Evolutionary conservation across 2,888 invertebrate species (phyloP), one percentile per base, ranked within the genome.

Genomic region (Escarpia spicata): DNA sequence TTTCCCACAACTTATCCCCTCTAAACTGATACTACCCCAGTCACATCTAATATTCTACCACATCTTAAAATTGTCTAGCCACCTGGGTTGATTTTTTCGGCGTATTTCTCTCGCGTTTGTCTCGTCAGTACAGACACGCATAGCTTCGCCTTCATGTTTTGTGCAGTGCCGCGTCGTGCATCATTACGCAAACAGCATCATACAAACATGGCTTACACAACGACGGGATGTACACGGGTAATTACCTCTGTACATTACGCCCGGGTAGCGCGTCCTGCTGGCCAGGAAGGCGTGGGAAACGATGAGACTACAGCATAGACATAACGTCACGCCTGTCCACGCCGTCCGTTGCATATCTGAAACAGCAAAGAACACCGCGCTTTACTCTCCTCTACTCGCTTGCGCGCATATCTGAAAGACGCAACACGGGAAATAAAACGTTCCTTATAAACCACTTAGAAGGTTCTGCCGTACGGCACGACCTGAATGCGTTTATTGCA

Each of bases 381-480:
- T 9, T 12, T 52, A 52, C 52, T 15, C 52, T 8, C 52, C 12
- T 26, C 6, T n/a, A 15, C 26, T 75, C 75, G n/a, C 26, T 75
- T 26, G 75, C 75, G 15, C n/a, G 75, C 75, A 26, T 2, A 75
- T 75, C n/a, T 6, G 75, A 75, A 75, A 75, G 75, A 75, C 75
- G 75, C 75, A 6, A 26, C 75, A 75, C 75, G 26, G 19, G n/a
- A 75, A 19, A 75, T 75, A 75, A 75, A 26, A 26, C 75, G 75
- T 75, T 75, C 75, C 75, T 75, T 75, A 75, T 75, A 75, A 75
- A 75, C 75, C 75, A 75, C 75, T 75, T 75, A 75, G 75, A 6
- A 26, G 75, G 75, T 75, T 75, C n/a, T 75, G 75, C 19, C 75
- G n/a, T 75, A 75, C 75, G 75, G 75, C 75, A 15, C 19, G 75